A percentile compares a stretch with the other conserved stretches of the same genome.
These are phyloP conservation scores for Galaxias olidus DNA, from an alignment of 2,797 vertebrate genomes.

Conservation along the genomic window DNA sequence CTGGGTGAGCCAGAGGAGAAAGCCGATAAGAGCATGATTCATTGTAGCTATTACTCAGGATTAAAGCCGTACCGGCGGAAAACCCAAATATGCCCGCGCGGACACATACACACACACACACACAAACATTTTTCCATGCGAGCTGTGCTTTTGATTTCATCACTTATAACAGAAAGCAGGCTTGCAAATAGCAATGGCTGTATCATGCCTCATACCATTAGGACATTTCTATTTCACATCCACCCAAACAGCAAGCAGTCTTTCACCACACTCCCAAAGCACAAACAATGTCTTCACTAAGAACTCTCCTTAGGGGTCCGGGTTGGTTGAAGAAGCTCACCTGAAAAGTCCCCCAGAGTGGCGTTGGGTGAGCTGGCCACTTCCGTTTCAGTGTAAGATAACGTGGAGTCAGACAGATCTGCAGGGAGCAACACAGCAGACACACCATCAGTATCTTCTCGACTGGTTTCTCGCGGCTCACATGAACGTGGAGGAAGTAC, in stretches of 20 bases:
- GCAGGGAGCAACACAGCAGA: slow-evolving; percentile 45
- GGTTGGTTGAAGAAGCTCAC: slow-evolving; percentile 67
- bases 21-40: slow-evolving; percentile 24
- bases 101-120: slow-evolving; percentile 7
- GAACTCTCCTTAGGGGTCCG: too few species aligned
- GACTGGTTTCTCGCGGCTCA: not conserved
- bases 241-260: not conserved
- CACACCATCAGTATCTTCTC: slow-evolving; percentile 26
- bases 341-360: slow-evolving; percentile 93
- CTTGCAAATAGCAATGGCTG: slow-evolving; percentile 2
- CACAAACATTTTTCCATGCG: not conserved
- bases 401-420: slow-evolving; percentile 98
- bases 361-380: slow-evolving; percentile 89
- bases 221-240: not conserved
- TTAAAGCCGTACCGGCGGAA: slow-evolving; percentile 16
- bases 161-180: slow-evolving; percentile 1
- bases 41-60: slow-evolving; percentile 11
- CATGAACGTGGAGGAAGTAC: too few species aligned
- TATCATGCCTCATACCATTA: slow-evolving; percentile 17
- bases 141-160: not conserved
- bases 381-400: slow-evolving; percentile 99
- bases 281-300: slow-evolving; percentile 13
- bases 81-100: not conserved
- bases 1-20: slow-evolving; percentile 11
- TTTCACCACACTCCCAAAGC: not conserved